Conservation (phyloP, 2,113 vertebrate species). For the Sarotherodon lohbergeri region DNA sequence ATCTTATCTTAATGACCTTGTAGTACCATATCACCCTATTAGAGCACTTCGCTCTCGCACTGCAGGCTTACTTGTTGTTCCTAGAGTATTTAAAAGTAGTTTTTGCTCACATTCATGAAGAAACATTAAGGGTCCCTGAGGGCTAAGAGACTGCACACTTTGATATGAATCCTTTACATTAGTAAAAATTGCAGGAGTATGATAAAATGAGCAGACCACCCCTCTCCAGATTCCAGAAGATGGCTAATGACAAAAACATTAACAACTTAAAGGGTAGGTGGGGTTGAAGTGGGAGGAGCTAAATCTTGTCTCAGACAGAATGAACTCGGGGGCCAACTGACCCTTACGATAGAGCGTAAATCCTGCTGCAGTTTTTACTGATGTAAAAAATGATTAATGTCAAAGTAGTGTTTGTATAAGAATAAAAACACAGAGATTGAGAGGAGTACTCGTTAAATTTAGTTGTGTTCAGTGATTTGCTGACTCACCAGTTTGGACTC, state of each 20-base stretch:
- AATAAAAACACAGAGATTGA: neutral
- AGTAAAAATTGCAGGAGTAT: neutral
- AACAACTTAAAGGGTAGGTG: neutral
- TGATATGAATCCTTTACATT: neutral
- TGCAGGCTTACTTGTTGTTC: neutral
- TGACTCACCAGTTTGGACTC: conserved; percentile 80
- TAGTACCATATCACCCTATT: neutral
- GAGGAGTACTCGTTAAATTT: neutral
- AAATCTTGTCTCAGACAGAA: neutral
- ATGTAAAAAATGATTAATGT: neutral
- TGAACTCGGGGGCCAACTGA: neutral
- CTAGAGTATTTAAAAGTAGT: neutral
- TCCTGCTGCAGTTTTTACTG: neutral
- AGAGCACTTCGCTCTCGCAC: fast-evolving
- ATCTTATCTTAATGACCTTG: neutral
- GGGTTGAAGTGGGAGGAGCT: neutral
- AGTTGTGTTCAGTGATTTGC: neutral
- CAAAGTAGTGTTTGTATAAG: neutral
- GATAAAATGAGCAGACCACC: neutral
- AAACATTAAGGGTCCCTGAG: neutral
- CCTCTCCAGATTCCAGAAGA: neutral
- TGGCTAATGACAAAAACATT: neutral
- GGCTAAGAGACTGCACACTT: neutral
- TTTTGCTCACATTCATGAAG: neutral
- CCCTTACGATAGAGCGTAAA: neutral